These are phyloP conservation scores for Diglossa cyanea DNA, from an alignment of 2,797 vertebrate genomes.

Conservation along the genomic window DNA sequence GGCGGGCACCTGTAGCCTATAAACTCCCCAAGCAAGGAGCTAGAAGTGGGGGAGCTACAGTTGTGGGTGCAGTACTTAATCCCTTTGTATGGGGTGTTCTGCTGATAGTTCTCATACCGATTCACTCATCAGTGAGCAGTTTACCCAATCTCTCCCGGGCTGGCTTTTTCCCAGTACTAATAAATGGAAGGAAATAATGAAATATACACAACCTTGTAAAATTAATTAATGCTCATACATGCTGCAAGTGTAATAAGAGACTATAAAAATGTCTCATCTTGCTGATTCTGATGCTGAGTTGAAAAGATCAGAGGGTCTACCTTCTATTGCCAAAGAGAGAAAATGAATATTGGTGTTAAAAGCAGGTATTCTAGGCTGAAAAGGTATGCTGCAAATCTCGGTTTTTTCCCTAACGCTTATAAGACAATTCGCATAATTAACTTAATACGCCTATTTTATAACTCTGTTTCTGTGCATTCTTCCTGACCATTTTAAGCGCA, in stretches of 20 bases:
- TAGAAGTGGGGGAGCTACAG: background rate
- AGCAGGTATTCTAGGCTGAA: background rate
- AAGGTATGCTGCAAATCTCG: background rate
- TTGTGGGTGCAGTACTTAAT: background rate
- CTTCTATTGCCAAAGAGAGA: background rate
- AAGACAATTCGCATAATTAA: background rate
- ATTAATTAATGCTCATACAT: background rate
- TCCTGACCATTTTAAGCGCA: background rate
- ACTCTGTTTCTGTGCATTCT: background rate
- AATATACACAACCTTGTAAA: background rate
- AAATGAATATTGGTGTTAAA: background rate
- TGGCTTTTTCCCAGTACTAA: background rate
- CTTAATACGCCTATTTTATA: background rate
- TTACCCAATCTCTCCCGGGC: background rate
- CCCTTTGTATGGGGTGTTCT: background rate
- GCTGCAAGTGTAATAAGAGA: background rate
- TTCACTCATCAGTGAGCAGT: background rate
- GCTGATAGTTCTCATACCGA: background rate
- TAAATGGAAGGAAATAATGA: background rate
- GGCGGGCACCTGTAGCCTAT: background rate
- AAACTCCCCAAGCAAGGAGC: background rate
- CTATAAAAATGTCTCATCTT: background rate
- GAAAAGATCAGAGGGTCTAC: background rate
- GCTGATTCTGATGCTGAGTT: background rate
- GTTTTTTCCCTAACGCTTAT: rapidly evolving